A percentile compares a stretch with the other conserved stretches of the same genome.
phyloP scores from a whole-genome alignment of 1,140 invertebrate species.

The Brachionus plicatilis region DNA sequence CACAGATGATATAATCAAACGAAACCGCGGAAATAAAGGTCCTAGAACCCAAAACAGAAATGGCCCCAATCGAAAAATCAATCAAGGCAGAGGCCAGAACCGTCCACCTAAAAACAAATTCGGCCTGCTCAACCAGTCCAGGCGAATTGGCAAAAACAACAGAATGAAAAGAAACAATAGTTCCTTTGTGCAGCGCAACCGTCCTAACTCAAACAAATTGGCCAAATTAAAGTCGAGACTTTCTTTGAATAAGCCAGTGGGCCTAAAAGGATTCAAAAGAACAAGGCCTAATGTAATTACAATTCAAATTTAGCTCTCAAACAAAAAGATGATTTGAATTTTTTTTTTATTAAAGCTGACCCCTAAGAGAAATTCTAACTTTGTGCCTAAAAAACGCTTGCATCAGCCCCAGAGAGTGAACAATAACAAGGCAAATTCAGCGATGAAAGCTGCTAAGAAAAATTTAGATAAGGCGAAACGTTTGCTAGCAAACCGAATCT shows the following conservation, averaged over 20 bases:
- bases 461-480: slow-evolving; percentile 33
- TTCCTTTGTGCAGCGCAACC: neutral
- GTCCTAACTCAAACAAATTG: neutral
- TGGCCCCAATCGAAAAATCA: neutral
- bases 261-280: neutral
- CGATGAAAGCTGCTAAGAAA: neutral
- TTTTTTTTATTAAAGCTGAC: neutral
- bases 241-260: neutral
- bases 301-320: neutral
- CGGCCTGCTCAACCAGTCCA: neutral
- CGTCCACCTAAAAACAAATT: neutral
- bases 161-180: neutral
- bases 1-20: slow-evolving; percentile 33
- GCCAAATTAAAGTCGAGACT: neutral
- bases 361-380: neutral
- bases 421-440: neutral
- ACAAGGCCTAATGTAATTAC: neutral
- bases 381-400: neutral
- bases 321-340: neutral
- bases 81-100: neutral
- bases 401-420: neutral
- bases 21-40: neutral
- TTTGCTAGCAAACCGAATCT: neutral
- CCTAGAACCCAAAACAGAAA: neutral
- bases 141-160: neutral